Percentiles rank a stretch among this genome's conserved stretches.
Conservation (phyloP, 1,140 invertebrate species). For the Listronotus bonariensis region DNA sequence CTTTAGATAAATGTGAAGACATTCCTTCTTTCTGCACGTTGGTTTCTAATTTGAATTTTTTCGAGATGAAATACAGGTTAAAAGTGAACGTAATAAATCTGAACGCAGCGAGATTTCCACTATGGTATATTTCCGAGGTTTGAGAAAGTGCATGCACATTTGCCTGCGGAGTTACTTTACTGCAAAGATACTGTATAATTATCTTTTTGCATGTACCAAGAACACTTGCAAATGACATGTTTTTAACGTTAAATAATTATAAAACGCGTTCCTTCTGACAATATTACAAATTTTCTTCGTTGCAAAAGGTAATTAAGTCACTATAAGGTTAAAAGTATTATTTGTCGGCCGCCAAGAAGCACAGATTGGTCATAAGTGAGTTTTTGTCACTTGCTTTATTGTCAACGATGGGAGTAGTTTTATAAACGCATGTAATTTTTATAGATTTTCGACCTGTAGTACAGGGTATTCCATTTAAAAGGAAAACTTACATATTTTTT, state of each 20-base stretch:
- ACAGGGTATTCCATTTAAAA: too few relatives aligned
- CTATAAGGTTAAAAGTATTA: too few relatives aligned
- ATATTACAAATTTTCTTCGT: too few relatives aligned
- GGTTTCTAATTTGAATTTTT: constrained; percentile 36
- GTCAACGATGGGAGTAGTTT: too few relatives aligned
- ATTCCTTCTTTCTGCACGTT: constrained; percentile 31
- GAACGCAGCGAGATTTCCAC: constrained; percentile 25
- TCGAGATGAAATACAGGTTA: constrained; percentile 32
- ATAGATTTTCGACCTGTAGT: too few relatives aligned
- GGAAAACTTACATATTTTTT: too few relatives aligned
- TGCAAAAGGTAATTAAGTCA: neutral
- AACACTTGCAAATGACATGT: constrained; percentile 22
- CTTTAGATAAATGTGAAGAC: constrained; percentile 36
- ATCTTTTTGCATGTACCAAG: constrained; percentile 12
- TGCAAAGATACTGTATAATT: constrained; percentile 26
- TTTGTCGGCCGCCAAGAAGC: too few relatives aligned
- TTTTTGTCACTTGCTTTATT: too few relatives aligned
- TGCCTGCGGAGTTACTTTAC: constrained; percentile 21
- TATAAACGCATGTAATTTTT: too few relatives aligned
- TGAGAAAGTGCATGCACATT: constrained; percentile 28
- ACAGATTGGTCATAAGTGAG: too few relatives aligned
- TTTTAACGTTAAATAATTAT: neutral
- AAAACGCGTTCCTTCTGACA: too few relatives aligned
- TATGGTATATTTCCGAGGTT: constrained; percentile 28
- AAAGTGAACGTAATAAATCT: constrained; percentile 38